Evolutionary conservation across 1,140 invertebrate species (phyloP), one percentile per base, ranked within the genome.

Genomic region (Samia ricini): DNA sequence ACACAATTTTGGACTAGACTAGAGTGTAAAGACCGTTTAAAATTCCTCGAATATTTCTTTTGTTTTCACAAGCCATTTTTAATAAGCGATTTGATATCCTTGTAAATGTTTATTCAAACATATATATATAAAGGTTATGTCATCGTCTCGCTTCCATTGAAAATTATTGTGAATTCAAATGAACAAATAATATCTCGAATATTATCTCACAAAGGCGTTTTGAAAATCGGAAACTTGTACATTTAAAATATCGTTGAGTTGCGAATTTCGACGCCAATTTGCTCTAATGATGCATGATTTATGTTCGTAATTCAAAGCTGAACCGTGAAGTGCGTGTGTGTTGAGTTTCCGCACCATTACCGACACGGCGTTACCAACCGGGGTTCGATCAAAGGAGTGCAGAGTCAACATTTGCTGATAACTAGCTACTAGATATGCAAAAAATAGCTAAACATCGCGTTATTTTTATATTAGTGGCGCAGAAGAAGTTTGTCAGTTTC

Each of bases 251-350:
- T 15, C 33, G 4, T 15, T 2, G 33, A 42, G 33, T 22, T n/a
- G 51, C 21, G 51, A 20, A 22, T 52, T 52, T 22, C 18, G 51
- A 52, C 19, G 51, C 24, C 56, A 26, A 57, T 57, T 42, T 56
- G 18, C 56, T 20, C 29, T 57, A 57, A 57, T 20, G 56, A 42
- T 36, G 56, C 18, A 57, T 57, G 56, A 57, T 57, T 57, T 57
- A 36, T 57, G 56, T 57, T 10, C 26, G 26, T 57, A 57, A 57
- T 36, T 57, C 56, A 57, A 56, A 42, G 56, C 29, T 5, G 33
- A 29, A 6, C 33, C 33, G 56, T 57, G 26, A 57, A 57, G 56
- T 57, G 56, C 56, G 56, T 57, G 56, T 57, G 56, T 57, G 56
- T 29, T 29, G 54, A 33, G 54, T 57, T 57, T 57, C 56, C 56